Evolutionary conservation across 2,113 vertebrate genomes (phyloP).

Genomic region (Crypturellus undulatus): DNA sequence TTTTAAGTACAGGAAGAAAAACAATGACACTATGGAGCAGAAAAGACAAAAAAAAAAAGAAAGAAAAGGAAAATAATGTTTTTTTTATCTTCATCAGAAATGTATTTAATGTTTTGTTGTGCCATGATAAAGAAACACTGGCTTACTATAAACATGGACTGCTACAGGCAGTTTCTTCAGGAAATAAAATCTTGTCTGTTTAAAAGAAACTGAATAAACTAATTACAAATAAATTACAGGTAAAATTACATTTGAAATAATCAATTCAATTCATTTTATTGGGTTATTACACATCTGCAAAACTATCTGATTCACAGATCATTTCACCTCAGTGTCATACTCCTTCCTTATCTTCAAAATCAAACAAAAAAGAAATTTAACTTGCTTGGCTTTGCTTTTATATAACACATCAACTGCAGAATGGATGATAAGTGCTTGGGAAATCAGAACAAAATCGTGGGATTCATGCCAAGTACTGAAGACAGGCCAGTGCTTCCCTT

Average conservation of each 20-base stretch:
- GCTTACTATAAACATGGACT: background rate
- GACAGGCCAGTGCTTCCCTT: background rate
- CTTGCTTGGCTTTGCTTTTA: background rate
- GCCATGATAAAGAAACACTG: background rate
- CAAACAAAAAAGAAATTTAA: background rate
- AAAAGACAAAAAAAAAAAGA: background rate
- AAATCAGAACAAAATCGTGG: background rate
- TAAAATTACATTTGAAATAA: background rate
- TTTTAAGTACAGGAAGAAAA: background rate
- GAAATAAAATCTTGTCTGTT: background rate
- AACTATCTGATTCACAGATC: background rate
- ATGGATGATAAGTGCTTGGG: background rate
- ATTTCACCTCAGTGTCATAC: background rate
- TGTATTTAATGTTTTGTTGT: background rate
- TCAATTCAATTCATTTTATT: no score
- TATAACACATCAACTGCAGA: background rate
- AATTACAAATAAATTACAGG: background rate
- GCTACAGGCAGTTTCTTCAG: background rate
- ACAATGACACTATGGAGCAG: background rate
- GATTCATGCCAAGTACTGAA: background rate
- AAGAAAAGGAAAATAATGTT: background rate
- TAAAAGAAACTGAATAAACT: background rate
- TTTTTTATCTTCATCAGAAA: background rate
- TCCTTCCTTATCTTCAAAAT: background rate
- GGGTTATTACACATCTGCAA: background rate